Evolutionary conservation across 2,797 vertebrate species (phyloP), one percentile per base, ranked within the genome.

Genomic region (Tadarida brasiliensis): DNA sequence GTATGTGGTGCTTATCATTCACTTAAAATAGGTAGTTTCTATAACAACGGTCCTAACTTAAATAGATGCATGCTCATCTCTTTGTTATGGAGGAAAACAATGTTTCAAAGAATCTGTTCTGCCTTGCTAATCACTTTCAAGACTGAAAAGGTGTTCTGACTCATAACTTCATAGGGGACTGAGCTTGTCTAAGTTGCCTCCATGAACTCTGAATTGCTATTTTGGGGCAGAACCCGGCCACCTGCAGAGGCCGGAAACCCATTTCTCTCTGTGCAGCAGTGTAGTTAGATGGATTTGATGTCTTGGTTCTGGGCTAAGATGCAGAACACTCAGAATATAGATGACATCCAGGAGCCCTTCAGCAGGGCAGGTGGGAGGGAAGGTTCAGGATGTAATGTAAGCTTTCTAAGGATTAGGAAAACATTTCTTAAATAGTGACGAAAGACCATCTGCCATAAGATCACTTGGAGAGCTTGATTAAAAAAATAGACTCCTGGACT

Each of bases 11-110:
- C 70, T 87, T 51, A 33, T 67, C 14, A 67, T 47, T 51, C 80
- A 90, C 81, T 96, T 80, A 85, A 95, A 95, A 94, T 93, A 94
- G 70, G 96, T 54, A 92, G 96, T 96, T 95, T 95, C 96, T 95
- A 94, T 95, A 95, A 97, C 96, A 88, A 94, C 65, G 0, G n/a
- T 54, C 70, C 49, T 73, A 76, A 94, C 71, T 97, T 93, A 85
- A 95, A 92, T 77, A 96, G 94, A 96, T 93, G 44, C 74, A 5
- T 39, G 86, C 76, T 84, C 59, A 22, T 96, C 86, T 83, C 94
- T 96, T 96, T 95, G 95, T 94, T 76, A 93, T 39, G 49, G 86
- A 87, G 59, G 86, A 92, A 94, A 89, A 87, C 96, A 94, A 81
- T 61, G 59, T 67, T 95, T 95, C 78, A 95, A 95, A 96, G 86